A percentile compares a stretch with the other conserved stretches of the same genome.
phyloP scores from a whole-genome alignment of 2,888 invertebrate species.

The Petrolisthes manimaculis region DNA sequence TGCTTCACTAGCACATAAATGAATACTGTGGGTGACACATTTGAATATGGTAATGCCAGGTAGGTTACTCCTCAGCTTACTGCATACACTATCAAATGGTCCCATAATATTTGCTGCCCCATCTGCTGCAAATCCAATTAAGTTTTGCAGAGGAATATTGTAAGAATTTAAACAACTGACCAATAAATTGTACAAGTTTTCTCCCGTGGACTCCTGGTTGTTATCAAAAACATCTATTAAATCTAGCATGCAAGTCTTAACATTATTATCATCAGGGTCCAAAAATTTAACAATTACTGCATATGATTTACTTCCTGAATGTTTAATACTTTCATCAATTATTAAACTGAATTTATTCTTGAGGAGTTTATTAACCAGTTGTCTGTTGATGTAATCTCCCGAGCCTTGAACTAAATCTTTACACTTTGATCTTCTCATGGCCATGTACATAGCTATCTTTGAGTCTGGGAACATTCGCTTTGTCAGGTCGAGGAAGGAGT shows the following conservation, averaged over 20 bases:
- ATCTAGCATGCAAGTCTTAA: constrained; percentile 3
- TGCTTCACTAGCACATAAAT: too few species aligned
- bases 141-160: background rate
- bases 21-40: background rate
- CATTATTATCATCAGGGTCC: background rate
- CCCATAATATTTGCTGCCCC: background rate
- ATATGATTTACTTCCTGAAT: background rate
- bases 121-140: background rate
- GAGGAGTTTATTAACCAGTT: background rate
- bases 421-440: constrained; percentile 18
- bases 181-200: background rate
- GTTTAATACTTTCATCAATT: constrained; percentile 21
- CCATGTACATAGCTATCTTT: background rate
- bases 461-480: constrained; percentile 30
- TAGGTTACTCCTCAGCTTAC: background rate
- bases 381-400: background rate
- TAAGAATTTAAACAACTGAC: background rate
- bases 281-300: background rate
- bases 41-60: constrained; percentile 11
- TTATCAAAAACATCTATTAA: background rate
- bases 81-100: background rate
- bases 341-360: constrained; percentile 14
- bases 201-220: background rate
- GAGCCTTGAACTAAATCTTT: background rate
- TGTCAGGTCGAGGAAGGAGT: background rate